These are phyloP conservation scores for Drosophila paulistorum DNA, from an alignment of 1,140 invertebrate species.

Conservation along the genomic window DNA sequence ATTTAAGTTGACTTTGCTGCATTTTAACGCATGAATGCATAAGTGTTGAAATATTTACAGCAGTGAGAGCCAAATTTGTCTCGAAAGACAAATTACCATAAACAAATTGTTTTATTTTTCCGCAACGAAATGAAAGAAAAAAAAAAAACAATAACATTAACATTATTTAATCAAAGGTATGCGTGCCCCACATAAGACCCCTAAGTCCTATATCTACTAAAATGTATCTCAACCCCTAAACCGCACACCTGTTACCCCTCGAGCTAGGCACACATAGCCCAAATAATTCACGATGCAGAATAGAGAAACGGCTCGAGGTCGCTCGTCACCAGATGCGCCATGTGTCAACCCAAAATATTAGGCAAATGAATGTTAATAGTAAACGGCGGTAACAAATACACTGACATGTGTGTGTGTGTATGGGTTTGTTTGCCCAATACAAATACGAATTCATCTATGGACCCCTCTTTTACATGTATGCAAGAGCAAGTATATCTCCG, in stretches of 20 bases:
- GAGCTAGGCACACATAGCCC: neutral
- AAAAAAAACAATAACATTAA: constrained; percentile 66
- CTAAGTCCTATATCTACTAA: neutral
- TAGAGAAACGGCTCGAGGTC: neutral
- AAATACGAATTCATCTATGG: constrained; percentile 43
- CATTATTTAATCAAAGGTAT: constrained; percentile 71
- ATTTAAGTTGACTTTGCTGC: too few relatives aligned
- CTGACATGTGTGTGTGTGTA: too few relatives aligned
- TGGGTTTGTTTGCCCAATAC: constrained; percentile 39
- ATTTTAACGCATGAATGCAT: too few relatives aligned
- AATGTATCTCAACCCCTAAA: constrained; percentile 35
- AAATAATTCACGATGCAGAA: constrained; percentile 51
- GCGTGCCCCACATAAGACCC: neutral
- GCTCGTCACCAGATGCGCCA: constrained; percentile 55
- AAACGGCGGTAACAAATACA: neutral
- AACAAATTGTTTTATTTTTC: constrained; percentile 50
- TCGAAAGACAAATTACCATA: constrained; percentile 8
- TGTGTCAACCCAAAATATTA: constrained; percentile 54
- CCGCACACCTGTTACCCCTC: constrained; percentile 63
- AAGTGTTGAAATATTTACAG: too few relatives aligned
- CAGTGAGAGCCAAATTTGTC: too few relatives aligned
- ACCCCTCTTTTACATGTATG: constrained; percentile 30
- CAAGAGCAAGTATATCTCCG: constrained; percentile 5
- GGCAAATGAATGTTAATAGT: constrained; percentile 61
- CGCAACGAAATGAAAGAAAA: neutral